Base-by-base conservation (phyloP, 2,113 vertebrate genomes). In the Urocolius indicus region DNA sequence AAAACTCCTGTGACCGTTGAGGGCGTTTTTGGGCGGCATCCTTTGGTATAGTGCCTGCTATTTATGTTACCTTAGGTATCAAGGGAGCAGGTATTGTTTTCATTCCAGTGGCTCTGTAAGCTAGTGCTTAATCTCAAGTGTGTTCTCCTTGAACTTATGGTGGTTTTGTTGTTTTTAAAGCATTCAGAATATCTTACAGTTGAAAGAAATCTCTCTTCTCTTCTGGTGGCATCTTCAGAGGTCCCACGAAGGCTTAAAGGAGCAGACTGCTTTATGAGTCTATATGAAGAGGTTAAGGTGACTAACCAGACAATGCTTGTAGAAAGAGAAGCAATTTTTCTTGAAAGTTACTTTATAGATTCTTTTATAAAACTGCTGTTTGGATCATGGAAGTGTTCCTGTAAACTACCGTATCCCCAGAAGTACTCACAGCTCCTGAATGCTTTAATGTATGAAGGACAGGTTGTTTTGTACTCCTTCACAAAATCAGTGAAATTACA, bases 141-240 rank as follows among this genome's bases (percentile, higher is more conserved):
- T 13, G 66, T 91, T 82, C 61, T 62, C 17, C 22, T 14, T 54
- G 41, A 86, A 6, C 1, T 90, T 59, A 5, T 0, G 1, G 63
- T 75, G 26, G 4, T 38, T 92, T 79, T 76, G 13, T 58, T 85
- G 16, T 68, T 90, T 85, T 93, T 49, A 83, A 75, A 49, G 21
- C 36, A 49, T 38, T 6, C 30, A 88, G 16, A 9, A 4, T 58
- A 34, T 55, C 7, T 91, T 74, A 30, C 0, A 0, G 2, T 88
- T 84, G 46, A 57, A 80, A 57, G 45, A 82, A 87, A 63, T 65
- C 46, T 26, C 17, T 85, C 9, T 66, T 82, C 10, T 30, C 5
- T 73, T 49, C 38, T 79, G 52, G 48, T 68, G 46, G 45, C 21
- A 51, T 16, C n/a, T 46, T 52, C 14, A 79, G 67, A 59, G 26